A percentile compares a stretch with the other conserved stretches of the same genome.
Evolutionary conservation across 2,888 invertebrate species (phyloP).

Genomic region (Sarcophaga variegata): DNA sequence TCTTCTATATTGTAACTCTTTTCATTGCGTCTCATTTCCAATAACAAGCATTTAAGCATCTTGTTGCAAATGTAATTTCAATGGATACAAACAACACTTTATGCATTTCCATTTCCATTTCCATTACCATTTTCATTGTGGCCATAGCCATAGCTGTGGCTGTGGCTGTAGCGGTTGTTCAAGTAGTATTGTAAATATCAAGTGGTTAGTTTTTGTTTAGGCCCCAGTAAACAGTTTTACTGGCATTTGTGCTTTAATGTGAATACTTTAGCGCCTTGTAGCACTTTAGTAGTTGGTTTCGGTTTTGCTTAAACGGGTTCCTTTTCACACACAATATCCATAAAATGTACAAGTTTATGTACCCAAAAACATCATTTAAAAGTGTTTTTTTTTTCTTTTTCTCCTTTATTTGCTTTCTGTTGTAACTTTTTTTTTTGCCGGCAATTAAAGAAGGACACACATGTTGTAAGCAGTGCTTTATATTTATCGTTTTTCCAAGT

Average conservation of each 20-base stretch:
- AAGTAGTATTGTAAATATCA: neutral
- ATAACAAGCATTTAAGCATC: neutral
- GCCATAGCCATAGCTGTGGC: neutral
- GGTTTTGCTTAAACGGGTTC: neutral
- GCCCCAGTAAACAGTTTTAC: neutral
- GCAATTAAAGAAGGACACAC: slow-evolving; percentile 11
- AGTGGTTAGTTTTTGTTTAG: neutral
- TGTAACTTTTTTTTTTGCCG: too few species aligned
- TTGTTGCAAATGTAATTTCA: slow-evolving; percentile 31
- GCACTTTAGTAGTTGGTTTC: slow-evolving; percentile 20
- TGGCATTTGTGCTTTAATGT: slow-evolving; percentile 9
- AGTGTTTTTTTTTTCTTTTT: neutral
- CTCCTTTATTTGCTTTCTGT: neutral
- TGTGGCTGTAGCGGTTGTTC: neutral
- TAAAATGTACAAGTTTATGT: slow-evolving; percentile 34
- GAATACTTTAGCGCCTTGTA: slow-evolving; percentile 40
- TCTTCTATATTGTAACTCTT: neutral
- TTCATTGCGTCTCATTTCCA: neutral
- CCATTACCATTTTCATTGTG: neutral
- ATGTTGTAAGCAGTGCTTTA: neutral
- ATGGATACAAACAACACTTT: slow-evolving; percentile 34
- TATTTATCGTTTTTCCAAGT: neutral
- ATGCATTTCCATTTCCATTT: slow-evolving; percentile 4
- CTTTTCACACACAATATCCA: slow-evolving; percentile 1
- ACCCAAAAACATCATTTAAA: neutral